Base-by-base conservation (phyloP, 53 echinoderm and acorn worm genomes). In the Hippasteria phrygiana region DNA sequence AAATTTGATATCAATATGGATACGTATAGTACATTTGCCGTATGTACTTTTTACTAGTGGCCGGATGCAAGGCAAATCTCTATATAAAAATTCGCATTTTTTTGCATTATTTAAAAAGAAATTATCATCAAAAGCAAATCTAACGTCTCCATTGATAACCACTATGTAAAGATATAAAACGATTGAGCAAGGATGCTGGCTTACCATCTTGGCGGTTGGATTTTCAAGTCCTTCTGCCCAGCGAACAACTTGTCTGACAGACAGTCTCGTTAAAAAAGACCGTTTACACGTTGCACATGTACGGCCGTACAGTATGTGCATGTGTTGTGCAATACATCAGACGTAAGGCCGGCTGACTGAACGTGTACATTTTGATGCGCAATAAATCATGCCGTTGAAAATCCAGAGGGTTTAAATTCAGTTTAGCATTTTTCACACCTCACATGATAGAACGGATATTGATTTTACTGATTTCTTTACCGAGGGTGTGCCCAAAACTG, bases 131-230 rank as follows among this genome's bases (percentile, higher is more conserved):
- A 51, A 88, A 74, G 13, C 5, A 20, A 29, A 41, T 48, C 5
- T 16, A 74, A 4, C 4, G 43, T 59, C 14, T 88, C 27, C 74
- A 16, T 74, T 4, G 20, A 88, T 42, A 34, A 4, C 35, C 29
- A 75, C 12, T 32, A 3, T 76, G 34, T 10, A 91, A 64, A 53
- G 91, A 91, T 91, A 4, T 54, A 34, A 29, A 38, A 87, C 56
- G 78, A 91, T 87, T 65, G 67, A 55, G 39, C 20, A 53, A 62
- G 55, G 96, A 96, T 94, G 93, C 28, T 45, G 31, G 42, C 96
- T 90, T 92, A 96, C 96, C 96, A 96, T 96, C 89, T 96, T 94
- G 94, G 66, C 39, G 88, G 63, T 90, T 88, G 92, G 92, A 43
- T 91, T 74, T 90, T 91, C 55, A 90, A 56, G 77, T 91, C 80